Percentiles rank a stretch among this genome's conserved stretches.
Evolutionary conservation across 2,888 invertebrate genomes (phyloP).

Genomic region (Limnephilus marmoratus): DNA sequence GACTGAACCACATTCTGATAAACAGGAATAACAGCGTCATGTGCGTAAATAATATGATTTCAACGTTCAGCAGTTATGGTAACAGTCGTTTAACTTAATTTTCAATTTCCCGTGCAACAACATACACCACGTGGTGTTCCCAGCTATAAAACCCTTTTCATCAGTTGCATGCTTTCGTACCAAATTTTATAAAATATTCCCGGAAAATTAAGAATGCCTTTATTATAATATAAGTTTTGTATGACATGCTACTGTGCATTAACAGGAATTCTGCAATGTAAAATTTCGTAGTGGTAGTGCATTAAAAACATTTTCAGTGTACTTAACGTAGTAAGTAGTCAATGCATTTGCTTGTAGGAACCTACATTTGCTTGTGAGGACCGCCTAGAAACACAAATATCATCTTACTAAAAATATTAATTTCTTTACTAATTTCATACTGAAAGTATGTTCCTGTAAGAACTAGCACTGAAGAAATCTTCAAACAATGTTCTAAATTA

Average conservation of each 20-base stretch:
- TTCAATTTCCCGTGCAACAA: constrained; percentile 25
- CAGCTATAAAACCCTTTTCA: neutral
- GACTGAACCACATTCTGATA: neutral
- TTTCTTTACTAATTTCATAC: too few relatives aligned
- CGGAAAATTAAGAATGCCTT: neutral
- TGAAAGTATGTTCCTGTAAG: too few relatives aligned
- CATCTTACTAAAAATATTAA: too few relatives aligned
- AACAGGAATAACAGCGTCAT: neutral
- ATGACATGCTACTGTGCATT: neutral
- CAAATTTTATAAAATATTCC: neutral
- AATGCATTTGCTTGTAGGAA: too few relatives aligned
- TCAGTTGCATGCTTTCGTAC: neutral
- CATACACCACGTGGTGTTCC: neutral
- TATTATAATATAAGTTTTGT: neutral
- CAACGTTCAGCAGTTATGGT: neutral
- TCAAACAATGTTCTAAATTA: too few relatives aligned
- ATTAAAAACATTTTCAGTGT: neutral
- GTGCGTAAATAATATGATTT: neutral
- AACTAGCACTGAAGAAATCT: too few relatives aligned
- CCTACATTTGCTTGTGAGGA: too few relatives aligned
- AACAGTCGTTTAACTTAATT: constrained; percentile 23
- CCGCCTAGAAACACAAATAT: too few relatives aligned
- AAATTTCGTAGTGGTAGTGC: neutral
- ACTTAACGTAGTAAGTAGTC: neutral
- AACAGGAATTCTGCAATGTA: neutral